Base-by-base conservation (phyloP, 2,888 invertebrate species). In the Synanthedon vespiformis region DNA sequence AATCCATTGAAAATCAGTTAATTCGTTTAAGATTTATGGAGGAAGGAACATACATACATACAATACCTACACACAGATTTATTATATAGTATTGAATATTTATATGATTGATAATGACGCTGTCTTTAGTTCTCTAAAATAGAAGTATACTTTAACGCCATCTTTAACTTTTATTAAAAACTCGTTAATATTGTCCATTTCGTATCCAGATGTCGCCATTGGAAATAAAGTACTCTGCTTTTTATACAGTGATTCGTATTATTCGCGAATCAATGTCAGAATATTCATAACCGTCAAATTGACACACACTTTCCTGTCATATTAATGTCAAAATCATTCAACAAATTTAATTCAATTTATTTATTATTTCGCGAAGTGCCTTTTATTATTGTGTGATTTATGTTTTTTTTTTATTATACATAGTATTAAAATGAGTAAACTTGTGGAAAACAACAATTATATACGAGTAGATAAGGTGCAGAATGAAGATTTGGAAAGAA, bases 311-410 rank as follows among this genome's bases (percentile, higher is more conserved):
- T 34, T 34, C 34, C 22, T 22, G 22, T 22, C 22, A 49, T 54
- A 55, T 58, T 53, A 59, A 58, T 55, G 51, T 52, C 51, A 51
- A 53, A 52, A 27, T 53, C 52, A 50, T 52, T 55, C 53, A 52
- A 52, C 54, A 53, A 49, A 22, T 22, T 44, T 11, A 52, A 51
- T 58, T 56, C 55, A 51, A 51, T 59, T 56, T 49, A 51, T 59
- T 56, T 49, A 40, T 14, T 40, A 58, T 51, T 60, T 62, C 62
- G 58, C 56, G 41, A 49, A 54, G 13, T 57, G 48, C 44, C 51
- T 61, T 61, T 61, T 59, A 57, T 41, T 50, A 40, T 11, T 40
- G 12, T 49, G 27, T 52, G 55, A 55, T 53, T 58, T 55, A 54
- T 53, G 49, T 50, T 40, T 52, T 51, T 53, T 51, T 44, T 47